A percentile compares a stretch with the other conserved stretches of the same genome.
Conservation (phyloP, 2,888 invertebrate species). For the Hololepta plana region DNA sequence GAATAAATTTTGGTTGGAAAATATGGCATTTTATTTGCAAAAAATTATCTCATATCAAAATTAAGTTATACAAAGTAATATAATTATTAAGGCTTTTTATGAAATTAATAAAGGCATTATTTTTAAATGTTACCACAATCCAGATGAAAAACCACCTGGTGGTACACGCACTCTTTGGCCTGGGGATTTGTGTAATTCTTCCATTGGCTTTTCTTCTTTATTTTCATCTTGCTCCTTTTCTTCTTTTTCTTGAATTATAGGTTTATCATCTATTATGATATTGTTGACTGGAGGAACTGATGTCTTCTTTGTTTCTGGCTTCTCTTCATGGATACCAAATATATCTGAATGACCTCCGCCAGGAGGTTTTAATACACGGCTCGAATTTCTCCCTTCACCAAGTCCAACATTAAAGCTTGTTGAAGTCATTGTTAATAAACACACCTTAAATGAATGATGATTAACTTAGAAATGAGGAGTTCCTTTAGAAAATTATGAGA, state of each 20-base stretch:
- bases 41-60: too few species aligned
- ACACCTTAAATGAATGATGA: too few species aligned
- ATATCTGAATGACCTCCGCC: slow-evolving; percentile 29
- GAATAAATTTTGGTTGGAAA: too few species aligned
- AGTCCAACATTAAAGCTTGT: slow-evolving; percentile 16
- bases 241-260: slow-evolving; percentile 5
- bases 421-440: slow-evolving; percentile 16
- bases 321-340: slow-evolving; percentile 15
- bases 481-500: too few species aligned
- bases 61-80: too few species aligned
- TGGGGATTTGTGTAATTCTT: neutral
- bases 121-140: slow-evolving; percentile 21
- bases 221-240: slow-evolving; percentile 1
- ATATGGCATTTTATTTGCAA: too few species aligned
- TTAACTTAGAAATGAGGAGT: too few species aligned
- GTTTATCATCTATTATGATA: slow-evolving; percentile 8
- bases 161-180: slow-evolving; percentile 15
- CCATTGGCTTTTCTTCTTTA: slow-evolving; percentile 1
- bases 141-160: slow-evolving; percentile 20
- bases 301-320: slow-evolving; percentile 2
- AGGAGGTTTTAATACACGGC: slow-evolving; percentile 29
- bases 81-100: too few species aligned
- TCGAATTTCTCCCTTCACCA: slow-evolving; percentile 17
- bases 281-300: slow-evolving; percentile 1
- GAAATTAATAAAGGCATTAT: too few species aligned